phyloP scores from a whole-genome alignment of 2,113 vertebrate species.

The Amblyopsis rosae region DNA sequence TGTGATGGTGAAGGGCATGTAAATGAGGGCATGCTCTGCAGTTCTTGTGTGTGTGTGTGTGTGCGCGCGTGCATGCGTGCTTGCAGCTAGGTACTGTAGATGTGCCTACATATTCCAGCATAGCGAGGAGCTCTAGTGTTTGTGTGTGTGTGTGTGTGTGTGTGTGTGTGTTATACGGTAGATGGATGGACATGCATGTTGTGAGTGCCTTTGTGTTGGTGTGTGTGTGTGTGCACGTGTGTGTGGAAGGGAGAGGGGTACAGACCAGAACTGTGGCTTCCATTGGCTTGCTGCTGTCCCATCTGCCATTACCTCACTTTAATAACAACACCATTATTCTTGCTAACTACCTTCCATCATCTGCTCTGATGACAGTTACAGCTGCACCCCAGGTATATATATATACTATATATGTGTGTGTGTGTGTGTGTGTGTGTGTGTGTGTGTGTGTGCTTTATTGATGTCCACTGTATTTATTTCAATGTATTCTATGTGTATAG shows the following conservation, averaged over 20 bases:
- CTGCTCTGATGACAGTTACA: conserved; percentile 43
- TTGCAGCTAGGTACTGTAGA: neutral
- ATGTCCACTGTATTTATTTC: neutral
- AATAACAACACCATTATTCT: conserved; percentile 62
- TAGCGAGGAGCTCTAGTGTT: neutral
- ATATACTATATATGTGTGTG: neutral
- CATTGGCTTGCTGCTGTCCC: conserved; percentile 20
- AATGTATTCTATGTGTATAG: too few relatives aligned
- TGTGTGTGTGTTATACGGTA: conserved; percentile 7
- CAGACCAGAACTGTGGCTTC: conserved; percentile 14
- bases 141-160: neutral
- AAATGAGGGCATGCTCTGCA: neutral
- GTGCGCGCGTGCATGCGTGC: neutral
- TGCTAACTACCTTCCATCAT: conserved; percentile 52
- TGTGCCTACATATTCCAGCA: neutral
- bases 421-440: conserved; percentile 2
- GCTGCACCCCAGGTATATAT: conserved; percentile 6
- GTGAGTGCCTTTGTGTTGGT: neutral
- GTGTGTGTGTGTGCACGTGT: neutral
- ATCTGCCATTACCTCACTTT: conserved; percentile 65
- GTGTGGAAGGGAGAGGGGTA: neutral
- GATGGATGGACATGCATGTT: neutral
- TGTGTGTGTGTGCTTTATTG: conserved; percentile 11
- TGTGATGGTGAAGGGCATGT: neutral
- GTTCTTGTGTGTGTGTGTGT: conserved; percentile 2